Percentiles rank a stretch among this genome's conserved stretches.
Evolutionary conservation across 2,888 invertebrate species (phyloP).

Genomic region (Anthrax anthrax): DNA sequence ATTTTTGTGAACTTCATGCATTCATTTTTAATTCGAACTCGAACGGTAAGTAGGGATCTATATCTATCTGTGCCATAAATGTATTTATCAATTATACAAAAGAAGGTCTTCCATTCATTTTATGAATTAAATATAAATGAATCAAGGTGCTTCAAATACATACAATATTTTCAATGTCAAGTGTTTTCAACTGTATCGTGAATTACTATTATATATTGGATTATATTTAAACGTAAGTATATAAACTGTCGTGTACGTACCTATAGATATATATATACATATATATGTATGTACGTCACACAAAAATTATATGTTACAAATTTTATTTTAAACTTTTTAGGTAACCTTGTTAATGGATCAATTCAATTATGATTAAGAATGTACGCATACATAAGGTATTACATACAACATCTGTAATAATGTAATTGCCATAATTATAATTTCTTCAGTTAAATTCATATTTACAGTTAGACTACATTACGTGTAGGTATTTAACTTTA

Average conservation of each 20-base stretch:
- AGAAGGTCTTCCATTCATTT: not conserved
- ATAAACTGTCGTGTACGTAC: not conserved
- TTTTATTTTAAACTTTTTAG: not conserved
- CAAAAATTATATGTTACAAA: no score
- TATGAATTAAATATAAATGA: not conserved
- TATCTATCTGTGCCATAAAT: not conserved
- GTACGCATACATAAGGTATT: no score
- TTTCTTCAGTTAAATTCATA: no score
- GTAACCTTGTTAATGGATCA: not conserved
- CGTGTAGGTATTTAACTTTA: no score
- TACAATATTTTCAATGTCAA: not conserved
- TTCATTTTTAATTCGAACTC: not conserved
- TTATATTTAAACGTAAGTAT: no score
- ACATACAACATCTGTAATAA: no score
- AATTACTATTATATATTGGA: no score
- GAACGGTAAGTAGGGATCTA: no score
- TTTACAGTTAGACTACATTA: no score
- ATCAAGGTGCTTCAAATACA: not conserved
- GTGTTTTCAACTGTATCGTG: no score
- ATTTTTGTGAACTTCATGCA: not conserved
- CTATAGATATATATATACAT: not conserved
- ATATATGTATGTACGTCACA: no score
- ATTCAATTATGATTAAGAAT: not conserved
- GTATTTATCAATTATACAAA: not conserved
- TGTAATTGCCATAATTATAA: no score